phyloP scores from a whole-genome alignment of 1,140 invertebrate species.

The Monomorium pharaonis region DNA sequence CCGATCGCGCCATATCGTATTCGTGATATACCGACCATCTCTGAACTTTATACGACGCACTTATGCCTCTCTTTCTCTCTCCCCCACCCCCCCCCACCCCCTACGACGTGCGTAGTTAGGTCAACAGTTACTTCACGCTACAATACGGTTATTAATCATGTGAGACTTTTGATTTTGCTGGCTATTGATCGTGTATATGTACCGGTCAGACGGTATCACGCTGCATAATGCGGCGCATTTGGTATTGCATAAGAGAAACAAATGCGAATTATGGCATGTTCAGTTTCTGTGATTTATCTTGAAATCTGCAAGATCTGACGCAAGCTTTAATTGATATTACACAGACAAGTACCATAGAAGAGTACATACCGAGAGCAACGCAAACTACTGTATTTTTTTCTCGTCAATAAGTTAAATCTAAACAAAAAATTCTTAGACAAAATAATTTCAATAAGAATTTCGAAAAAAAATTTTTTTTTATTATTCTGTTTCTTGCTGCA shows the following conservation, averaged over 20 bases:
- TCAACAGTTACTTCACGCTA: background rate
- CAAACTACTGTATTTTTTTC: background rate
- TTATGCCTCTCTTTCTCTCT: too few relatives aligned
- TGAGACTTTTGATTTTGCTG: background rate
- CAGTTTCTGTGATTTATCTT: background rate
- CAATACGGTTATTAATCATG: constrained; percentile 21
- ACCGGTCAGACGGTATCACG: background rate
- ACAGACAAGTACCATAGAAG: too few relatives aligned
- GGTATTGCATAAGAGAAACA: background rate
- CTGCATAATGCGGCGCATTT: background rate
- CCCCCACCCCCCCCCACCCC: background rate
- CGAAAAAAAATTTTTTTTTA: background rate
- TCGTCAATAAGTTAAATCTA: background rate
- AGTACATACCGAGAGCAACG: background rate
- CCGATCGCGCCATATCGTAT: constrained; percentile 9
- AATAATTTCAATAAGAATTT: background rate
- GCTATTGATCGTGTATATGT: background rate
- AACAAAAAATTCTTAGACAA: background rate
- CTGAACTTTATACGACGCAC: constrained; percentile 12
- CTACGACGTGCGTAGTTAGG: background rate
- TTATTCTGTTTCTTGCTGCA: background rate
- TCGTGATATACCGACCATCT: constrained; percentile 7
- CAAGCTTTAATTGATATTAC: constrained; percentile 10
- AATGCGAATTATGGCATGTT: constrained; percentile 6
- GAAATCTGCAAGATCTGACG: background rate